Base-by-base conservation (phyloP, 2,888 invertebrate species). In the Drosophila ezoana region DNA sequence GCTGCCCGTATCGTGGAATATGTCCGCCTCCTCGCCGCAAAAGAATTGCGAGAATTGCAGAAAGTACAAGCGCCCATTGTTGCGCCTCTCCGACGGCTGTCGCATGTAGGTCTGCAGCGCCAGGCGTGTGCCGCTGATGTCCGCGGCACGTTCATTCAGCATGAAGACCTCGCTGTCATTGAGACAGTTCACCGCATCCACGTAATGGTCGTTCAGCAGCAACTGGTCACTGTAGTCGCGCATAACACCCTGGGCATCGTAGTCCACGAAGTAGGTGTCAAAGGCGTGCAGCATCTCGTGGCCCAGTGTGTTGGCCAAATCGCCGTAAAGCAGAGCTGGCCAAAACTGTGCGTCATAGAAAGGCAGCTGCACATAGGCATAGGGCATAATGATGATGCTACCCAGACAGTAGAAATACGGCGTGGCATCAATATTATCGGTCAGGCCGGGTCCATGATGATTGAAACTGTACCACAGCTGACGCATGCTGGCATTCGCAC, bases 11-110 rank as follows among this genome's bases (percentile, higher is more conserved):
- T 90, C 90, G 41, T 90, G 90, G 41, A 48, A 74, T 1, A 58
- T 56, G 59, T 91, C 91, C 9, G 73, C 72, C 48, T 76, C 61
- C n/a, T 83, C 76, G 38, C 89, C 90, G 52, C 90, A 90, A 56
- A 91, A 90, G 70, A 91, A 90, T 43, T 90, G 90, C 8, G 90
- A 87, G 20, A 90, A 91, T 41, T 91, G 91, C 11, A 90, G 60
- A 49, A 90, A 90, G 57, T 84, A 90, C 14, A 90, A 11, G 1
- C 68, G 78, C 0, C 87, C 90, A 54, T 90, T 84, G 32, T 62
- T 51, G 32, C 65, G 74, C 0, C 71, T 45, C 37, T 72, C 60
- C 9, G 43, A 11, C 2, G 81, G 70, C 11, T 81, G 76, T 3
- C 59, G 72, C 59, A 82, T 52, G 18, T 90, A 91, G 4, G 90